Conservation (phyloP, 35 echinoderm and acorn worm genomes). For the Ophiothrix spiculata region DNA sequence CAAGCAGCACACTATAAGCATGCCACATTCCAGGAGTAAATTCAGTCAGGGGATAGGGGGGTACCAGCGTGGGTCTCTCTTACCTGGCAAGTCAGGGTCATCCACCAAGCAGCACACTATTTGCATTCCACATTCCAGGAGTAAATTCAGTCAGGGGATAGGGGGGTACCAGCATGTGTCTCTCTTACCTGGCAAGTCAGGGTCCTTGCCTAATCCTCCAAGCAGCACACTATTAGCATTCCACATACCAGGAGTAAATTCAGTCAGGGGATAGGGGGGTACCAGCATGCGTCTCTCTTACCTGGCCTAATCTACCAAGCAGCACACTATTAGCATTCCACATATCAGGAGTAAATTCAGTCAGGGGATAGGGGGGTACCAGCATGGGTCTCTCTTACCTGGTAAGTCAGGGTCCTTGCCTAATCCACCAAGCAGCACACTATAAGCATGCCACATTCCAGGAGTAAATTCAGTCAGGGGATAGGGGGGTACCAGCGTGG, state of each 20-base stretch:
- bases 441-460: constrained; percentile 85
- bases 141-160: too few relatives aligned
- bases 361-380: too few relatives aligned
- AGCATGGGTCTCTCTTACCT: too few relatives aligned
- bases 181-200: constrained; percentile 89
- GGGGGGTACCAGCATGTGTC: too few relatives aligned
- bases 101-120: too few relatives aligned
- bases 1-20: constrained; percentile 65
- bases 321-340: constrained; percentile 82
- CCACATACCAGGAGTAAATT: constrained; percentile 79
- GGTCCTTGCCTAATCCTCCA: constrained; percentile 87
- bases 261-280: too few relatives aligned
- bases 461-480: constrained; percentile 61
- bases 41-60: too few relatives aligned
- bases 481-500: too few relatives aligned
- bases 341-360: constrained; percentile 65
- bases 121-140: too few relatives aligned
- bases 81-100: too few relatives aligned
- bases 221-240: constrained; percentile 74
- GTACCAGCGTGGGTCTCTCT: too few relatives aligned
- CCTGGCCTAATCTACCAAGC: constrained; percentile 80
- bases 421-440: constrained; percentile 72
- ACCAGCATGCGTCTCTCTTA: too few relatives aligned
- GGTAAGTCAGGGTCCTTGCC: constrained; percentile 88
- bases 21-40: constrained; percentile 85